These are phyloP conservation scores for Anser brachyrhynchus DNA, from an alignment of 2,113 vertebrate species.

Conservation along the genomic window DNA sequence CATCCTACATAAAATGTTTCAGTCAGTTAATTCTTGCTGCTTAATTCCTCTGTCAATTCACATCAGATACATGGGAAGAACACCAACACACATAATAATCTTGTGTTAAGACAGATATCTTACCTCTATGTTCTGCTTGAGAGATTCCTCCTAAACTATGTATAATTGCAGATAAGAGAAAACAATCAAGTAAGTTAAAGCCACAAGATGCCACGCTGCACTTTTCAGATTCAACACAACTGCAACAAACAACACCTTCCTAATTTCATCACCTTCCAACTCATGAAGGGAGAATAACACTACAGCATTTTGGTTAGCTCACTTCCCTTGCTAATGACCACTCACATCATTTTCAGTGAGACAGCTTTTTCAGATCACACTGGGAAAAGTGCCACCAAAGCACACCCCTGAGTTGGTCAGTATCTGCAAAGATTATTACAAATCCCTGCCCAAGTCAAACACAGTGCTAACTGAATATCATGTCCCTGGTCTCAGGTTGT, in stretches of 20 bases:
- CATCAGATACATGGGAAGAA: neutral
- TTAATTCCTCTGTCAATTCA: neutral
- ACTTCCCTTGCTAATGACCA: rapidly evolving
- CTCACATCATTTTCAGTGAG: neutral
- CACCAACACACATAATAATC: neutral
- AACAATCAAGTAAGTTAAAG: neutral
- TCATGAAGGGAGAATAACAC: rapidly evolving
- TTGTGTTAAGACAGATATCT: neutral
- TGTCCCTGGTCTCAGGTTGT: neutral
- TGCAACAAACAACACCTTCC: neutral
- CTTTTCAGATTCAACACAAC: neutral
- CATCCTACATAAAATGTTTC: neutral
- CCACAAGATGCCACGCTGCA: neutral
- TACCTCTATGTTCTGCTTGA: neutral
- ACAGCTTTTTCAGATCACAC: neutral
- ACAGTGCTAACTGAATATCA: neutral
- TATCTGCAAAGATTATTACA: neutral
- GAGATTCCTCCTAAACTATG: neutral
- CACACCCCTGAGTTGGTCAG: neutral
- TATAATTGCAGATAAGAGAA: neutral
- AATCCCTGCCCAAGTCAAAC: neutral
- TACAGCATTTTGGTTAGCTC: neutral
- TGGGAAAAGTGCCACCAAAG: neutral
- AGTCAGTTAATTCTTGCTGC: neutral
- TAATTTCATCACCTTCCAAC: neutral